Evolutionary conservation across 2,888 invertebrate species (phyloP), one percentile per base, ranked within the genome.

Genomic region (Dryocosmus kuriphilus): DNA sequence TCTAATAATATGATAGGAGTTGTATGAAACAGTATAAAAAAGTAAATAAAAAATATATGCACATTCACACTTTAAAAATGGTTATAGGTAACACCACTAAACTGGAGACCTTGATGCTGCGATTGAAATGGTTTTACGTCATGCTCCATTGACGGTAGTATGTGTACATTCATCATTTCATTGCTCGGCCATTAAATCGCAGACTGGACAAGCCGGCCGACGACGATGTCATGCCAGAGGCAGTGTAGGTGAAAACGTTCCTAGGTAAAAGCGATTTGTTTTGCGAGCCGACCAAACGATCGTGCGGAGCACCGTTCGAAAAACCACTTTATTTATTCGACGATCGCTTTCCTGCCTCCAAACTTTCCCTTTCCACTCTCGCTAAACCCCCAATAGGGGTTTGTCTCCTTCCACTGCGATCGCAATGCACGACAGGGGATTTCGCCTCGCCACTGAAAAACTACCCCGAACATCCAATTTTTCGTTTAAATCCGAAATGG

Each of bases 291-390:
- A 30, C 71, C 71, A 71, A 71, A 51, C 71, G 71, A 71, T 71
- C 71, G 30, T 71, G 51, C 19, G 6, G 71, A 71, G 46, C 41
- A 51, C 57, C 74, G 32, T 38, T 60, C 46, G 61, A 35, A 80
- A 80, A 78, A 74, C 77, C 78, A 76, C 71, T 78, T 62, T 81
- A 81, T 80, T 81, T 80, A 80, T 81, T 81, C 75, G 76, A 30
- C 79, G 76, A 75, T 76, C 80, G 80, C 27, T 62, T 35, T 46
- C 46, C 32, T 60, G 35, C 63, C 41, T 65, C 67, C 46, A 14
- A 46, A n/a, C 9, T 57, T 71, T 27, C 51, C 71, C 67, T 67
- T 8, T 27, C n/a, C 71, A n/a, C 11, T 16, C 38, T 19, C 6
- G 24, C 8, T 19, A 19, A 62, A 62, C 62, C 62, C 19, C 35